Base-by-base conservation (phyloP, 64 coral and sea anemone genomes). In the Dendrophyllia cribrosa region DNA sequence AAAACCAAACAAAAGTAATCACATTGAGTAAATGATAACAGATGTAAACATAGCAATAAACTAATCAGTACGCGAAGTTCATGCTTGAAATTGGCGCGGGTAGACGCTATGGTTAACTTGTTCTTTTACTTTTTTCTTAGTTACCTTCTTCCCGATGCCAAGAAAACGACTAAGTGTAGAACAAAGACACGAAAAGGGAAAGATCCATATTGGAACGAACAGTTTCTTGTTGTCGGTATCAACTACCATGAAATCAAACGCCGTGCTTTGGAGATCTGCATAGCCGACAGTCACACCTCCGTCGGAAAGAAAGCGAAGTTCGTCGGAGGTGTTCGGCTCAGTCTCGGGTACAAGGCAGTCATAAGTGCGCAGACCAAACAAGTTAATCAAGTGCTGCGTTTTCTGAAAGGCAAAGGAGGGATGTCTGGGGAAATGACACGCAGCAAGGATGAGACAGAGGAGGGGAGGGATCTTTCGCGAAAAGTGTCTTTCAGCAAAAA, bases 161-260 rank as follows among this genome's bases (percentile, higher is more conserved):
- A 87, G 77, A 97, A 91, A 81, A 82, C 86, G 6, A 94, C 82
- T 67, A 97, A 97, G 74, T 97, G 95, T 23, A 89, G 86, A 83
- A 93, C 95, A 70, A 87, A 71, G 47, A n/a, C 81, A 62, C 90
- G 78, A 79, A 94, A 97, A 76, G 84, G 95, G 11, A 91, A 67
- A 75, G 91, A 94, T 59, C 95, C 95, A 17, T 74, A 69, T 22
- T 97, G 95, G 95, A 80, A 97, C n/a, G 95, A 97, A 43, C 66
- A 97, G 51, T 97, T 94, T 49, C 67, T 97, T 17, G 86, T 97
- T 59, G 88, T 94, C 1, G 92, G 88, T 20, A 88, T 97, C 4
- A 51, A 87, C 34, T 97, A 81, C 49, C 88, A 85, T 12, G 91
- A 97, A 20, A 52, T 97, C 1, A 93, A 94, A 66, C 78, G 87